Evolutionary conservation across 2,113 vertebrate species (phyloP).

Genomic region (Engystomops pustulosus): DNA sequence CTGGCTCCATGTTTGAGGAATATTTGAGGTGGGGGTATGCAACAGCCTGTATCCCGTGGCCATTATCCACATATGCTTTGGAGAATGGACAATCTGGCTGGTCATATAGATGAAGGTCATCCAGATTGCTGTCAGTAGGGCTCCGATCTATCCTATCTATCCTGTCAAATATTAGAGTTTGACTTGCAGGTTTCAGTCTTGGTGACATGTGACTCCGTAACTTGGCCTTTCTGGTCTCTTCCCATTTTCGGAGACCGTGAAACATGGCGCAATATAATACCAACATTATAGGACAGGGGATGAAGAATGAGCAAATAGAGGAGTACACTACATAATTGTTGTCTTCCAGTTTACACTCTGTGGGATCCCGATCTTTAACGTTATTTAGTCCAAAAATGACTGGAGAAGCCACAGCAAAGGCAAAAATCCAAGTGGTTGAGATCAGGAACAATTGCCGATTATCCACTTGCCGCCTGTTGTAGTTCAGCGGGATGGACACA

Average conservation of each 20-base stretch:
- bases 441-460: constrained; percentile 85
- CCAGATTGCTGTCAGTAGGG: constrained; percentile 67
- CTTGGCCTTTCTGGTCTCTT: constrained; percentile 81
- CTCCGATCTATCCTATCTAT: constrained; percentile 65
- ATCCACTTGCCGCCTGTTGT: constrained; percentile 85
- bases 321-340: constrained; percentile 90
- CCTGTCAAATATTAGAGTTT: constrained; percentile 64
- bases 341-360: constrained; percentile 88
- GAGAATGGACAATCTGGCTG: constrained; percentile 71
- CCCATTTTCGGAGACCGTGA: constrained; percentile 85
- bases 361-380: constrained; percentile 78
- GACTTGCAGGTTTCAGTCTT: constrained; percentile 66
- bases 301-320: constrained; percentile 93
- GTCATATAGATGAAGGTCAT: constrained; percentile 66
- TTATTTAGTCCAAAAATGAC: constrained; percentile 92
- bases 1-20: constrained; percentile 53
- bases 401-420: constrained; percentile 88
- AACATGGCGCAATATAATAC: constrained; percentile 90
- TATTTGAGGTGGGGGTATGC: constrained; percentile 74
- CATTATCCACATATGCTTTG: constrained; percentile 71
- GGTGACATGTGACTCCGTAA: constrained; percentile 78
- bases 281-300: constrained; percentile 93
- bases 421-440: constrained; percentile 89
- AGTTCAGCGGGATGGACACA: constrained; percentile 84
- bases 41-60: constrained; percentile 72